Conservation (phyloP, 2,113 vertebrate species). For the Tachycineta bicolor region DNA sequence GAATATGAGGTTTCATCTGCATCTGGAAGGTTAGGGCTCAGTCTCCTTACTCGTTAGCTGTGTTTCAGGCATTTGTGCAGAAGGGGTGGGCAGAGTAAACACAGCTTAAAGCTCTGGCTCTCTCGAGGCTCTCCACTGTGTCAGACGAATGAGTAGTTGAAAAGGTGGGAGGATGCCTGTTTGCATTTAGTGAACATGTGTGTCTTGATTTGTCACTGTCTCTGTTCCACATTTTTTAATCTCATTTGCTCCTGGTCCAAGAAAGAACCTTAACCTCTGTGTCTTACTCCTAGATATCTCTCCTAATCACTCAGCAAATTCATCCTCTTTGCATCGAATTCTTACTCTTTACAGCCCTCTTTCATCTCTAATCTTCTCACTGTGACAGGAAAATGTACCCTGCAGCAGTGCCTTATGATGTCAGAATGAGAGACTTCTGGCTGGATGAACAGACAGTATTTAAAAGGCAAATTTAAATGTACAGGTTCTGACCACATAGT, state of each 20-base stretch:
- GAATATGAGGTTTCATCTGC: background rate
- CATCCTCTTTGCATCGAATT: background rate
- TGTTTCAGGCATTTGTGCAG: background rate
- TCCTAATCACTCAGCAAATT: slow-evolving; percentile 13
- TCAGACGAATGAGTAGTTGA: background rate
- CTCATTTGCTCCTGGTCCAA: background rate
- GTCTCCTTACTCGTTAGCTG: background rate
- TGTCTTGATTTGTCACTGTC: background rate
- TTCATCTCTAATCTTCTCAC: slow-evolving; percentile 21
- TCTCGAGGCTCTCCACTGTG: background rate
- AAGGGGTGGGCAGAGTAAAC: background rate
- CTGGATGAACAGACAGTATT: background rate
- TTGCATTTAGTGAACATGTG: background rate
- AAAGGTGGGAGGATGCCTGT: background rate
- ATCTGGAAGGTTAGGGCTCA: background rate
- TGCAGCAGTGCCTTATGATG: background rate
- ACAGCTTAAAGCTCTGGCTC: background rate
- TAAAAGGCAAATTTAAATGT: background rate
- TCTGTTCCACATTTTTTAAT: background rate
- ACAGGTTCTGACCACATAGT: background rate
- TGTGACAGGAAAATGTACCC: slow-evolving; percentile 21
- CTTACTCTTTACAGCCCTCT: background rate
- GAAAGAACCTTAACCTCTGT: background rate
- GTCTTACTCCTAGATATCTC: background rate
- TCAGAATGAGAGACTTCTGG: slow-evolving; percentile 28